Evolutionary conservation across 2,797 vertebrate species (phyloP), one percentile per base, ranked within the genome.

Genomic region (Myripristis murdjan): DNA sequence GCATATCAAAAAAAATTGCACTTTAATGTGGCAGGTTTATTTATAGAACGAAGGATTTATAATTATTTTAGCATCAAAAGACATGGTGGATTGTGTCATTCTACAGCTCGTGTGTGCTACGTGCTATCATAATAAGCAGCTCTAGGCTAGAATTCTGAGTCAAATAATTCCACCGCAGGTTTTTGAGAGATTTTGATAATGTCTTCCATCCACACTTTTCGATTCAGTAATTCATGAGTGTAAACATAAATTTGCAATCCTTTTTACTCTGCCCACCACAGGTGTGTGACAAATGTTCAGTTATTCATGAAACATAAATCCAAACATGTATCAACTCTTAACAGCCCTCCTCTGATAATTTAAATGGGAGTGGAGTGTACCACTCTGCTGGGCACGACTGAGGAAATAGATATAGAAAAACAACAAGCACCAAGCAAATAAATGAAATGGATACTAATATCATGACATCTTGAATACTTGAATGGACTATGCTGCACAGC

Each of bases 11-110:
- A 88, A 31, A 90, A 66, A 71, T 70, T 84, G 43, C 35, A 47
- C 70, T 79, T 82, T 71, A 76, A 73, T 70, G 74, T 73, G 73
- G 71, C 73, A 77, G 67, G 48, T 79, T 75, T 91, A 87, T 92
- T 87, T 85, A 77, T 79, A 82, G 86, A 73, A 59, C 2, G 39
- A 39, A 76, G 37, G 39, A 75, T 89, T 78, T 84, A 68, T 78
- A 76, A 85, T 89, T 83, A 90, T 89, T 90, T 89, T 59, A 59
- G 65, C 72, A 85, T 84, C 73, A 88, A 78, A 89, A 79, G 59
- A 66, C 66, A 75, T 22, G 16, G 43, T 48, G 52, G 53, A 72
- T 71, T 58, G 68, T 56, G 75, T 72, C 56, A 72, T 82, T 79
- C 54, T 87, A 62, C 62, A 85, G 73, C 43, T 67, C 8, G 51